phyloP scores from a whole-genome alignment of 2,113 vertebrate genomes.

The Panthera tigris region DNA sequence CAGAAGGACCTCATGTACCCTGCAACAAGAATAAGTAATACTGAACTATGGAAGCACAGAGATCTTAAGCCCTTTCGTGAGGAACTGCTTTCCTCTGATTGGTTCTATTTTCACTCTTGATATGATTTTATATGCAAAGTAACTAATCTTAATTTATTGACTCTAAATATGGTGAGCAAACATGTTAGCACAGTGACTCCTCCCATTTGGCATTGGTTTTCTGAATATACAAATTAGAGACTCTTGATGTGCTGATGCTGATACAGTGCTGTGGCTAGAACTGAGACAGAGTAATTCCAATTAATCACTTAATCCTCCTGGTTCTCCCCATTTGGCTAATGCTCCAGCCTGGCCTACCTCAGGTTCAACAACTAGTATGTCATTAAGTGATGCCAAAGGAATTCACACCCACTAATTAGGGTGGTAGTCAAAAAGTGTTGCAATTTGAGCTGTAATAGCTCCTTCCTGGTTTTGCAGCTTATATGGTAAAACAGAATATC shows the following conservation, averaged over 20 bases:
- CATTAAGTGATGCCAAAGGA: neutral
- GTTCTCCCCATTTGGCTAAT: neutral
- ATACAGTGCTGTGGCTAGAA: neutral
- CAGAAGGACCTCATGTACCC: fast-evolving
- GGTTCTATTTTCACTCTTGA: neutral
- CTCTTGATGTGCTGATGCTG: neutral
- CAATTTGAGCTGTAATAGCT: neutral
- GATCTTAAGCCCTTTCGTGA: neutral
- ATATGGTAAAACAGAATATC: neutral
- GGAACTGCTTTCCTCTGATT: neutral
- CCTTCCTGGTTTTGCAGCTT: neutral
- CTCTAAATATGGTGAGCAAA: neutral
- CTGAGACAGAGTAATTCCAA: neutral
- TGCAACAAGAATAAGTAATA: neutral
- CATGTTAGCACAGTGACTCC: neutral
- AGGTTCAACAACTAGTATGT: neutral
- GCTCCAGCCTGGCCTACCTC: neutral
- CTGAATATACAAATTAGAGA: neutral
- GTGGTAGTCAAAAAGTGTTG: neutral
- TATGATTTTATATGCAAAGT: neutral
- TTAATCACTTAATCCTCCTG: neutral
- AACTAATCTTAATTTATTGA: neutral
- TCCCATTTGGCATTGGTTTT: neutral
- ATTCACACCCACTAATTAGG: neutral
- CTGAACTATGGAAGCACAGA: neutral